These are phyloP conservation scores for Syngnathus acus DNA, from an alignment of 2,797 vertebrate genomes.

Conservation along the genomic window DNA sequence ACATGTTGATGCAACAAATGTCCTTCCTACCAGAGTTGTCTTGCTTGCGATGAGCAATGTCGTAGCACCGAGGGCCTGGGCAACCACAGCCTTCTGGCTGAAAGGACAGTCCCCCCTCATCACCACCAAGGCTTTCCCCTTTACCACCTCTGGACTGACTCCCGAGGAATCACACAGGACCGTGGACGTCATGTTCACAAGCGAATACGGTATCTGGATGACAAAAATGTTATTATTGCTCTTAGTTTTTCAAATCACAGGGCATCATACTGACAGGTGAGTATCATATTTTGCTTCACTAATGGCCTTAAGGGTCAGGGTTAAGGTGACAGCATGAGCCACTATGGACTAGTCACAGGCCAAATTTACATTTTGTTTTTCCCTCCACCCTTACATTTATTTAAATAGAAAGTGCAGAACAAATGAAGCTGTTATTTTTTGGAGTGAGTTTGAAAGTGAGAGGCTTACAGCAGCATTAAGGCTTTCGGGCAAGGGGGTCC, in stretches of 20 bases:
- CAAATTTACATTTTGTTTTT: not conserved
- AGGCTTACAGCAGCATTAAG: conserved; percentile 78
- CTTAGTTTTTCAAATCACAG: too few species aligned
- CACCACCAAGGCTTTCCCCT: conserved; percentile 78
- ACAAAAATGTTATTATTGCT: not conserved
- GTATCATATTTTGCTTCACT: too few species aligned
- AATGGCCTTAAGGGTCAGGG: not conserved
- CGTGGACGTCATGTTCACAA: conserved; percentile 75
- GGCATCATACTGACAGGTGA: too few species aligned
- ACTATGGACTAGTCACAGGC: not conserved
- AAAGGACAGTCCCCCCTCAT: conserved; percentile 74
- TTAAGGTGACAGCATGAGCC: too few species aligned
- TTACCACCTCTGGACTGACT: conserved; percentile 45
- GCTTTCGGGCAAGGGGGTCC: conserved; percentile 70
- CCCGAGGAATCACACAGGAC: conserved; percentile 73
- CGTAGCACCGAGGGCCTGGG: conserved; percentile 71
- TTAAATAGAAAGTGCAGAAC: not conserved
- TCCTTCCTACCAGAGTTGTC: conserved; percentile 48
- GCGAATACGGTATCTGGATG: conserved; percentile 55
- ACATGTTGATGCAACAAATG: not conserved
- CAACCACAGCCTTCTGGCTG: conserved; percentile 78
- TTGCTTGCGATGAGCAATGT: conserved; percentile 79
- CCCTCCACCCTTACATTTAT: too few species aligned
- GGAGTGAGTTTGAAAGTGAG: not conserved
- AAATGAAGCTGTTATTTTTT: not conserved